Base-by-base conservation (phyloP, 2,888 invertebrate species). In the Andrena trimmerana region DNA sequence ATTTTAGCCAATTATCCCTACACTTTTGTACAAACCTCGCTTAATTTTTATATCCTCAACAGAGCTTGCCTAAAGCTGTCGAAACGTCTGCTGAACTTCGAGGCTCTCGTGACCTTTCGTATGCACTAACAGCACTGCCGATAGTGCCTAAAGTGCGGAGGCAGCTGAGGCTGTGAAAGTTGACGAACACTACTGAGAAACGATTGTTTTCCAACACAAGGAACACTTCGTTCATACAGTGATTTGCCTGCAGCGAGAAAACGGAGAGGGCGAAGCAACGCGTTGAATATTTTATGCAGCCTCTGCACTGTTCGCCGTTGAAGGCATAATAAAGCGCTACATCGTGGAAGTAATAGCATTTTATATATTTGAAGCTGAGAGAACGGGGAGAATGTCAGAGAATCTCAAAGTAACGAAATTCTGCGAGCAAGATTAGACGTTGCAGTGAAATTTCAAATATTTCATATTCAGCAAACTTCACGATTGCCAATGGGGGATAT, bases 251-350 rank as follows among this genome's bases (percentile, higher is more conserved):
- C 70, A 20, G n/a, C 33, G 68, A 63, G 77, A 81, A 62, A 75
- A 73, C 78, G 62, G 72, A 60, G 60, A 69, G 66, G 66, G 42
- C 52, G 57, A 57, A 57, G 63, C 68, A 68, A 29, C 63, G 63
- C 50, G 50, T 59, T 76, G 77, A 79, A 79, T 79, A 79, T 76
- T 79, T 79, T 54, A 79, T 65, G 68, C 54, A 24, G 16, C 20
- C 27, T 8, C 27, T 63, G 57, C 59, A 13, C n/a, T 20, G 31
- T 78, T 78, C 76, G 48, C 69, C 68, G 77, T 77, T 68, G 63
- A 76, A 76, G 62, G 68, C 62, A 72, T 78, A 72, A 72, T 78
- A 78, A 79, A 78, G 20, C 50, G 57, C 67, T n/a, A 60, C 72
- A 54, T 48, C 65, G 65, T 48, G 63, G 57, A 36, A 36, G 29